Percentiles rank a stretch among this genome's conserved stretches.
phyloP scores from a whole-genome alignment of 2,113 vertebrate genomes.

The Pyrgilauda ruficollis region DNA sequence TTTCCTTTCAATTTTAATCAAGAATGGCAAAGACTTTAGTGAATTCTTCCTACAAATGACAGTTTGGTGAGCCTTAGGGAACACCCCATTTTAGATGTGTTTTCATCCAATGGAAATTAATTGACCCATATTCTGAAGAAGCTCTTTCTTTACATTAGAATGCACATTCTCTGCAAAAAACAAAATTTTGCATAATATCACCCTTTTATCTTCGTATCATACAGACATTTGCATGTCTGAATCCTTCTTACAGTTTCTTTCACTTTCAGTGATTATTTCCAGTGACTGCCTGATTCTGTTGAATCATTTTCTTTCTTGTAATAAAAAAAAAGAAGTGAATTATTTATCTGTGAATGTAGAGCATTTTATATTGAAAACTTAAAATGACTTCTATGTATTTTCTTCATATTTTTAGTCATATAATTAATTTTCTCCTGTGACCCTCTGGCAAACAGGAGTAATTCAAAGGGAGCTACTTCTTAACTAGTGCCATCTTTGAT shows the following conservation, averaged over 20 bases:
- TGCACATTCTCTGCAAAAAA: neutral
- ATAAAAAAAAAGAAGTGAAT: neutral
- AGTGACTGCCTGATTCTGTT: neutral
- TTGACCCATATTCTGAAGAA: neutral
- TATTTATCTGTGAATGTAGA: neutral
- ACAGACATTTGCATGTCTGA: neutral
- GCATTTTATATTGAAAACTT: neutral
- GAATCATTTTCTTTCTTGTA: neutral
- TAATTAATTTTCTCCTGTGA: neutral
- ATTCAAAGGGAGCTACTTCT: neutral
- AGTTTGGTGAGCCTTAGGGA: constrained; percentile 4
- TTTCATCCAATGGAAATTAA: constrained; percentile 16
- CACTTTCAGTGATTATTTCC: neutral
- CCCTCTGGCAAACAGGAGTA: neutral
- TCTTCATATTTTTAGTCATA: neutral
- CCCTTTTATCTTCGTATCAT: neutral
- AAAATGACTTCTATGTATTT: neutral
- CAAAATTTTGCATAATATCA: neutral
- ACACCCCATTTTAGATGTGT: neutral
- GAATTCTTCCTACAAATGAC: neutral
- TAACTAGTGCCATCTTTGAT: neutral
- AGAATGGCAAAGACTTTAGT: neutral
- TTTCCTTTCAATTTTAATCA: neutral
- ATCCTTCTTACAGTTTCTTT: neutral
- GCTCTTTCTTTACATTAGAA: neutral